Percentiles rank a stretch among this genome's conserved stretches.
Evolutionary conservation across 2,113 vertebrate genomes (phyloP).

Genomic region (Illadopsis cleaveri): DNA sequence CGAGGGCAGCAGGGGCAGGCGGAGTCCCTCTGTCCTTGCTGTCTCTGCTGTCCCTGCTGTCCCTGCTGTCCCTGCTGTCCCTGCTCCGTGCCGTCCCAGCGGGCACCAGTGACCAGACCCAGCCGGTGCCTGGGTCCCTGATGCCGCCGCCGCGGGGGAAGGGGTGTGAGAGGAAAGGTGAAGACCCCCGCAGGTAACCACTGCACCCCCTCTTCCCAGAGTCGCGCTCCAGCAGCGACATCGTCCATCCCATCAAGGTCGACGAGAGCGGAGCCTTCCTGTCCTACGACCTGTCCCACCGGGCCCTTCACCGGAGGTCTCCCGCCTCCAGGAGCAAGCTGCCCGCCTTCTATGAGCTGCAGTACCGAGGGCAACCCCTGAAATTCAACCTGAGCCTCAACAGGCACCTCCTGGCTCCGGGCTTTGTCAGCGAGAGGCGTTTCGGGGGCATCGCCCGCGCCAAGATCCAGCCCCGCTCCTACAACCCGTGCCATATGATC

Average conservation of each 20-base stretch:
- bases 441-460: slow-evolving; percentile 74
- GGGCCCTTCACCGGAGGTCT: slow-evolving; percentile 78
- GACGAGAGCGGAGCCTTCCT: slow-evolving; percentile 87
- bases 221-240: slow-evolving; percentile 60
- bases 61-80: background rate
- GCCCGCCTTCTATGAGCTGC: slow-evolving; percentile 81
- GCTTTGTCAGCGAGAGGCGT: slow-evolving; percentile 86
- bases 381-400: slow-evolving; percentile 90
- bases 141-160: background rate
- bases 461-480: slow-evolving; percentile 41
- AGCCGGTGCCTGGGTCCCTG: rapidly evolving
- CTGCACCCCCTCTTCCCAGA: background rate
- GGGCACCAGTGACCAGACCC: rapidly evolving
- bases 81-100: background rate
- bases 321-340: background rate
- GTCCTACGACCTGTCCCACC: slow-evolving; percentile 87
- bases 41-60: background rate
- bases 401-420: slow-evolving; percentile 81
- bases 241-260: slow-evolving; percentile 88
- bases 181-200: background rate
- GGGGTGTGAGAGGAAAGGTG: background rate
- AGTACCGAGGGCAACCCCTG: slow-evolving; percentile 75
- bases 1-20: background rate
- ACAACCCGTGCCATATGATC: slow-evolving; percentile 83
- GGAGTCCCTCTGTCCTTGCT: background rate